A percentile compares a stretch with the other conserved stretches of the same genome.
Conservation (phyloP, 2,888 invertebrate genomes). For the Bursaphelenchus okinawaensis region DNA sequence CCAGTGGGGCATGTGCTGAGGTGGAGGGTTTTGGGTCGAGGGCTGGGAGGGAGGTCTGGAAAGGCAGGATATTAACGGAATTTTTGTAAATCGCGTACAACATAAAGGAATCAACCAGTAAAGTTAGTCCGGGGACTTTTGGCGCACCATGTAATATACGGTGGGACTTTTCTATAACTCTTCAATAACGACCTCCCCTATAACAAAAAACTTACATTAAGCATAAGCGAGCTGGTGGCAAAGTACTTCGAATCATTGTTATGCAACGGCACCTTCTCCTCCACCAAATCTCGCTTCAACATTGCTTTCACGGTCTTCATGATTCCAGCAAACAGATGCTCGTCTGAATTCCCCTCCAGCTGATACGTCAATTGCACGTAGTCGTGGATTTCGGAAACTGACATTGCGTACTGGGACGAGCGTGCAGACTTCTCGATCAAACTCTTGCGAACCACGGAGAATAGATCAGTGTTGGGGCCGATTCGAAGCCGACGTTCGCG, state of each 20-base stretch:
- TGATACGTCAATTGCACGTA: not conserved
- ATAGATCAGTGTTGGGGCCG: conserved; percentile 1
- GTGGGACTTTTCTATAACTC: too few relatives aligned
- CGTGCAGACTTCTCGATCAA: not conserved
- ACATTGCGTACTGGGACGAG: conserved; percentile 5
- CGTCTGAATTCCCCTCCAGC: conserved; percentile 3
- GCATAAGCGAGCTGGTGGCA: not conserved
- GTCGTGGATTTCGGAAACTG: conserved; percentile 6
- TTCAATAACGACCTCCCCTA: too few relatives aligned
- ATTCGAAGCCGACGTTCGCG: conserved; percentile 3
- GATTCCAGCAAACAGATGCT: not conserved
- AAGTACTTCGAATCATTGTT: conserved; percentile 1
- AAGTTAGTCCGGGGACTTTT: too few relatives aligned
- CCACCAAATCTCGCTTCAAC: not conserved
- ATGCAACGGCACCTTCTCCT: conserved; percentile 1
- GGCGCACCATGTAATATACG: too few relatives aligned
- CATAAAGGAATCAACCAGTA: too few relatives aligned
- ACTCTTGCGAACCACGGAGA: not conserved
- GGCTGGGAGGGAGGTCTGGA: not conserved
- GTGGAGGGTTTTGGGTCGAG: not conserved
- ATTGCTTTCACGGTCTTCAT: not conserved
- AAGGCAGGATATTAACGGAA: too few relatives aligned
- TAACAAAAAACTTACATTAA: not conserved
- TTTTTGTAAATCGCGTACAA: too few relatives aligned
- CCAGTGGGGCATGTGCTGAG: not conserved